Conservation (phyloP, 2,888 invertebrate species). For the Cryptophagus acutangulus region DNA sequence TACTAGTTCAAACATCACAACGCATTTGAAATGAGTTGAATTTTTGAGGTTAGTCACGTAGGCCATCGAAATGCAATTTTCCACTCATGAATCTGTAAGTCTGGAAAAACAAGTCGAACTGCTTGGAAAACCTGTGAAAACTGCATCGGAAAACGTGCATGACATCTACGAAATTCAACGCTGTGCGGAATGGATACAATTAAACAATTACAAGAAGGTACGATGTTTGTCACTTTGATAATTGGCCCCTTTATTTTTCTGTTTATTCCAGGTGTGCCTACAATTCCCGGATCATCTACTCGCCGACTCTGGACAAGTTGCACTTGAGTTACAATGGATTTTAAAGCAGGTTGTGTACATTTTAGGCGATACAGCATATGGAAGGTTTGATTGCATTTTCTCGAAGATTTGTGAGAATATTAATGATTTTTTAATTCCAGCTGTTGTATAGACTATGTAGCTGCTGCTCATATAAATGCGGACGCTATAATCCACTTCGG, state of each 20-base stretch:
- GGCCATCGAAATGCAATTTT: constrained; percentile 44
- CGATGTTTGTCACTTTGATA: not conserved
- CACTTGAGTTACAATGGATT: constrained; percentile 49
- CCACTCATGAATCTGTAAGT: constrained; percentile 52
- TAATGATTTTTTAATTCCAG: constrained; percentile 49
- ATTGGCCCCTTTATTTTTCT: not conserved
- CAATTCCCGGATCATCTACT: constrained; percentile 88
- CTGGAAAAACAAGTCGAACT: constrained; percentile 51
- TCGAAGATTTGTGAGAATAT: constrained; percentile 14
- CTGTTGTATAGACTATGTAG: constrained; percentile 86
- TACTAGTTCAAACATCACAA: no score
- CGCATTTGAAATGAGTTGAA: no score
- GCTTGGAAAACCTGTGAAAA: constrained; percentile 23
- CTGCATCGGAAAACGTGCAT: constrained; percentile 42
- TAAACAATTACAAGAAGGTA: constrained; percentile 64
- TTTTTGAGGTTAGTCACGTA: constrained; percentile 23
- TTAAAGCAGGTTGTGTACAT: constrained; percentile 66
- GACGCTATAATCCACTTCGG: constrained; percentile 91
- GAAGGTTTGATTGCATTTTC: constrained; percentile 65
- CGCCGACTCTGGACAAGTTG: constrained; percentile 62
- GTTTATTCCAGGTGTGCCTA: constrained; percentile 70
- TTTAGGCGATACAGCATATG: constrained; percentile 87
- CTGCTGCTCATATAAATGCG: constrained; percentile 80
- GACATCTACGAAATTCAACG: constrained; percentile 56
- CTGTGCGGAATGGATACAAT: constrained; percentile 66